Percentiles rank a stretch among this genome's conserved stretches.
phyloP scores from a whole-genome alignment of 2,888 invertebrate genomes.

The Fragum whitleyi region DNA sequence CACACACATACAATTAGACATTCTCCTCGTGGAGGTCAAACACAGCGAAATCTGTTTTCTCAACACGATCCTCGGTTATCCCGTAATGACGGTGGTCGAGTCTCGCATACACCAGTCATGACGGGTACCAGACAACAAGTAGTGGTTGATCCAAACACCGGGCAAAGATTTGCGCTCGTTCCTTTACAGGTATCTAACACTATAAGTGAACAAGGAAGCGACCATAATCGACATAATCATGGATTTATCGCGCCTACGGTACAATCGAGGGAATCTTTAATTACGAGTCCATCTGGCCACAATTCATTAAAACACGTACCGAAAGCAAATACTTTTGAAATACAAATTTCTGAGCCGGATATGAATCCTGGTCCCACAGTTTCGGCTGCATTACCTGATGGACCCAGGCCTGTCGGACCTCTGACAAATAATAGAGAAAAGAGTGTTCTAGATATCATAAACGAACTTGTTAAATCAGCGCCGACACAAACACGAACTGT shows the following conservation, averaged over 20 bases:
- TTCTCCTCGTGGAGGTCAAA: background rate
- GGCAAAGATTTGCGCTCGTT: background rate
- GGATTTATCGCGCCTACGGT: too few species aligned
- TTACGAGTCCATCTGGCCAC: background rate
- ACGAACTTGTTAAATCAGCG: background rate
- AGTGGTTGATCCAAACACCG: background rate
- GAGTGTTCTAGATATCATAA: slow-evolving; percentile 3
- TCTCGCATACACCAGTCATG: background rate
- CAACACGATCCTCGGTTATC: background rate
- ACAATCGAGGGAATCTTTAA: too few species aligned
- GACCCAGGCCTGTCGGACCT: background rate
- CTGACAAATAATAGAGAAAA: background rate
- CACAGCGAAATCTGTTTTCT: background rate
- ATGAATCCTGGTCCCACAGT: background rate
- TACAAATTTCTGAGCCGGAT: background rate
- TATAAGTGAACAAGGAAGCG: background rate
- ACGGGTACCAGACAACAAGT: background rate
- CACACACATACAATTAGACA: background rate
- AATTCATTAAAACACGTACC: background rate
- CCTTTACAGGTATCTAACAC: background rate
- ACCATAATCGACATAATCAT: background rate
- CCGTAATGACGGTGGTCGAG: background rate
- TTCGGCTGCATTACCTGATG: background rate
- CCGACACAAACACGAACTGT: background rate
- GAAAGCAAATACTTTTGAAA: background rate